phyloP scores from a whole-genome alignment of 2,113 vertebrate genomes.

The Halcyon senegalensis region DNA sequence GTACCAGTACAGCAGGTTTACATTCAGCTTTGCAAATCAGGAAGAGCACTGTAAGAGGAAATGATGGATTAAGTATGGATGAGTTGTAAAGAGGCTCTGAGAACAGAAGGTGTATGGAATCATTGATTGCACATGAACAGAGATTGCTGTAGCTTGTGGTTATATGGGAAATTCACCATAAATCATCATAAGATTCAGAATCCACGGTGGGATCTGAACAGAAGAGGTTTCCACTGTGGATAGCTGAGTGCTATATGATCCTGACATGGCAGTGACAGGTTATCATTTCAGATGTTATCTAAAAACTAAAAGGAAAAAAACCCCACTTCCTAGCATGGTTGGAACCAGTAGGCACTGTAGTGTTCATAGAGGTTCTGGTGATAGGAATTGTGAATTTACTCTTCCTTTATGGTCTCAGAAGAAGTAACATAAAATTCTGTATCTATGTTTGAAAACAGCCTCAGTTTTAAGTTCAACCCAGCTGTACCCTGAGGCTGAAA shows the following conservation, averaged over 20 bases:
- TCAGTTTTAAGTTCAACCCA: constrained; percentile 49
- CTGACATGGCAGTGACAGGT: not conserved
- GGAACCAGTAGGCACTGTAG: not conserved
- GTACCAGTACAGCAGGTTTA: not conserved
- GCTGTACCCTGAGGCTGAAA: constrained; percentile 62
- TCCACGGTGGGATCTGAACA: not conserved
- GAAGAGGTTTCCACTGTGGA: not conserved
- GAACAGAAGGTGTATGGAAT: not conserved
- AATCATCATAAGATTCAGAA: not conserved
- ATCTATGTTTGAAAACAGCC: constrained; percentile 55
- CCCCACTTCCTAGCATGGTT: not conserved
- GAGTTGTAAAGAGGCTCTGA: not conserved
- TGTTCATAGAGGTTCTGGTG: not conserved
- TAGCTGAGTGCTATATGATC: not conserved
- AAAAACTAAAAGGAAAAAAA: not conserved
- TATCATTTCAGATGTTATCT: not conserved
- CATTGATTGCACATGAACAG: not conserved
- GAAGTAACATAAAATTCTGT: not conserved
- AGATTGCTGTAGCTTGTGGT: not conserved
- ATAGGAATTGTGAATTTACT: not conserved
- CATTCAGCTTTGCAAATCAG: not conserved
- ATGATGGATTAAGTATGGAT: not conserved
- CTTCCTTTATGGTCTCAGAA: not conserved
- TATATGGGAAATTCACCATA: not conserved
- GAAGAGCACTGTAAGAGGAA: not conserved